These are phyloP conservation scores for Montipora cactus DNA, from an alignment of 64 coral and sea anemone species.

Conservation along the genomic window DNA sequence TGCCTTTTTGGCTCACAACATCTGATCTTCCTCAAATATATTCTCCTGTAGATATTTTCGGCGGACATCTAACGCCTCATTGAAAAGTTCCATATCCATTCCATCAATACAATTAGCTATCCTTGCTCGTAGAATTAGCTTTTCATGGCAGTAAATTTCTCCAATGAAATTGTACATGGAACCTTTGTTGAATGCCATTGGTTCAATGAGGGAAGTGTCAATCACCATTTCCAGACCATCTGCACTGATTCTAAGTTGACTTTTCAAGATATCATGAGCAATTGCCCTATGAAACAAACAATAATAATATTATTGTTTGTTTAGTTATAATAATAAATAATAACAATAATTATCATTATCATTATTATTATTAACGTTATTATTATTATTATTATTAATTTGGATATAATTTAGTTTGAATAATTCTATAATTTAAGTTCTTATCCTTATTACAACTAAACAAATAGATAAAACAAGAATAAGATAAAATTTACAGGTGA, in stretches of 20 bases:
- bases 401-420: too few species aligned
- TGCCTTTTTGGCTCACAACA: not conserved
- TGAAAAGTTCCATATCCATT: slow-evolving; percentile 81
- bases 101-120: slow-evolving; percentile 79
- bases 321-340: too few species aligned
- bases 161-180: slow-evolving; percentile 90
- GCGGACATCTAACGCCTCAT: slow-evolving; percentile 81
- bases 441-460: too few species aligned
- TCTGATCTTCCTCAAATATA: not conserved
- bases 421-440: too few species aligned
- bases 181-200: slow-evolving; percentile 80
- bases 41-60: slow-evolving; percentile 78
- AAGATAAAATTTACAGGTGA: too few species aligned
- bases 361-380: too few species aligned
- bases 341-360: too few species aligned
- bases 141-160: slow-evolving; percentile 43
- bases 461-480: too few species aligned
- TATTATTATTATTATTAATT: too few species aligned
- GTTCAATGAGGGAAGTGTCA: slow-evolving; percentile 77
- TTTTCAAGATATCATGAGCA: slow-evolving; percentile 71
- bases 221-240: slow-evolving; percentile 63
- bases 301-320: too few species aligned
- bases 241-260: slow-evolving; percentile 65
- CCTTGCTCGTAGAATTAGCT: slow-evolving; percentile 68
- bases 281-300: slow-evolving; percentile 53